phyloP scores from a whole-genome alignment of 2,888 invertebrate genomes.

The Bugulina stolonifera region DNA sequence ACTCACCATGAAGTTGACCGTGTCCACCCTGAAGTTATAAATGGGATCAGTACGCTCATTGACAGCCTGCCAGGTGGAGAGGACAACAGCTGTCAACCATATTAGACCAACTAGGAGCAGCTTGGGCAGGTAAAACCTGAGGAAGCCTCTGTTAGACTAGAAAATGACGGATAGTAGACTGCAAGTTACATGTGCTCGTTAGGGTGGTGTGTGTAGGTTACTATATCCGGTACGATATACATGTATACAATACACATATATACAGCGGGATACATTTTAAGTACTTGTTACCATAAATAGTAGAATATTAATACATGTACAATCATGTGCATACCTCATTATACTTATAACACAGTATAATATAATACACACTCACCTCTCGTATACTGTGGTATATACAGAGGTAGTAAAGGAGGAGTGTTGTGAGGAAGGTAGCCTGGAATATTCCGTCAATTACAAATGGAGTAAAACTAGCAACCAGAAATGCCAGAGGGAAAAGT shows the following conservation, averaged over 20 bases:
- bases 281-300: too few relatives aligned
- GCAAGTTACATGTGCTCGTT: too few relatives aligned
- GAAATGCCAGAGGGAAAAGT: constrained; percentile 80
- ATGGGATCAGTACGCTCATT: constrained; percentile 84
- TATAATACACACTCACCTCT: constrained; percentile 65
- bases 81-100: constrained; percentile 77
- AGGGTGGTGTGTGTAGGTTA: too few relatives aligned
- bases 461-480: constrained; percentile 81
- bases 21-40: constrained; percentile 80
- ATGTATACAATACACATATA: too few relatives aligned
- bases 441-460: constrained; percentile 85
- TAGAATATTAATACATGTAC: too few relatives aligned
- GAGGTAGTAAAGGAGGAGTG: constrained; percentile 85
- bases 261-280: too few relatives aligned
- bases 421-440: constrained; percentile 81
- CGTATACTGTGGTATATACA: constrained; percentile 90
- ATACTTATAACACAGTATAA: too few relatives aligned
- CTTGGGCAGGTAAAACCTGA: constrained; percentile 86
- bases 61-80: constrained; percentile 84
- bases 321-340: too few relatives aligned
- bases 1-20: constrained; percentile 52
- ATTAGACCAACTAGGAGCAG: constrained; percentile 75
- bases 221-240: too few relatives aligned
- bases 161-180: too few relatives aligned
- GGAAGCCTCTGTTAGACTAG: constrained; percentile 78